phyloP scores from a whole-genome alignment of 1,140 invertebrate species.

The Wiebesia pumilae region DNA sequence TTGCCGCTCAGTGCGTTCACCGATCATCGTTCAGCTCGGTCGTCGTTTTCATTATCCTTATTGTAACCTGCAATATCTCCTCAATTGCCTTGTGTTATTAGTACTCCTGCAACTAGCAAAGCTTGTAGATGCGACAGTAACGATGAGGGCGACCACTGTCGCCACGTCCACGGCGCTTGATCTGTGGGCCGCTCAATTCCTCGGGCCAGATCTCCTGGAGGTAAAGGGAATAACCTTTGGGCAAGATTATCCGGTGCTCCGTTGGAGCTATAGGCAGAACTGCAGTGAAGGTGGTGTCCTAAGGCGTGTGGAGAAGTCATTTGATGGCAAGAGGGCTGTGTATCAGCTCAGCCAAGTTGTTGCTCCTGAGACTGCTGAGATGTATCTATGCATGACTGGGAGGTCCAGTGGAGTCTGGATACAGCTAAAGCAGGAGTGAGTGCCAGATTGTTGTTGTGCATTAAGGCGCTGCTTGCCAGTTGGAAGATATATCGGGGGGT shows the following conservation, averaged over 20 bases:
- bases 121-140: neutral
- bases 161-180: neutral
- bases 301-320: neutral
- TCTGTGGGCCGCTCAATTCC: neutral
- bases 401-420: slow-evolving; percentile 2
- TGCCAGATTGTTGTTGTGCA: neutral
- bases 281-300: neutral
- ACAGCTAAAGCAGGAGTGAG: slow-evolving; percentile 17
- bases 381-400: slow-evolving; percentile 13
- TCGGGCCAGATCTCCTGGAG: slow-evolving; percentile 1
- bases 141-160: neutral
- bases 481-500: neutral
- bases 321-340: too few species aligned
- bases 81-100: neutral
- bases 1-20: slow-evolving; percentile 14
- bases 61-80: neutral
- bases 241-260: neutral
- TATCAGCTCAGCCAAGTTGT: neutral
- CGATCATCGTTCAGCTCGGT: neutral
- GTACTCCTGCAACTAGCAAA: neutral
- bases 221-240: neutral
- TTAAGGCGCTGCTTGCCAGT: neutral
- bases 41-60: neutral
- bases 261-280: neutral
- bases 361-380: neutral